Evolutionary conservation across 2,888 invertebrate genomes (phyloP), one percentile per base, ranked within the genome.

Genomic region (Slavum lentiscoides): DNA sequence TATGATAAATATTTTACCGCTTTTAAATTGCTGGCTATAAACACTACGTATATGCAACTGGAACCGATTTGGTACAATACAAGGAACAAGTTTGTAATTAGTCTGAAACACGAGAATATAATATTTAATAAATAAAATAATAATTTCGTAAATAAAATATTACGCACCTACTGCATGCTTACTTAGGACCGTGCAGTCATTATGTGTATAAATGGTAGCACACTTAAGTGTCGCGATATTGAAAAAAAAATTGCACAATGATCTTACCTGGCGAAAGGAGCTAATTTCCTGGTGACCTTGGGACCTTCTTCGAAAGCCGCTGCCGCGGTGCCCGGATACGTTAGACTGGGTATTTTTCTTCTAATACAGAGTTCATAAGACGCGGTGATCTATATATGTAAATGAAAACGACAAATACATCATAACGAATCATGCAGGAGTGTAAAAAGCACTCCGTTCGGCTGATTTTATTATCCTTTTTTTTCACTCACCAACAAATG

Each of bases 41-140:
- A 98, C 0, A 98, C 94, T 30, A 95, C 92, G 87, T 98, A 98
- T 2, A 97, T 97, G 86, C 96, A 96, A 86, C 98, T 97, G 74
- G 96, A 95, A 72, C 98, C 98, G 84, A 97, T 89, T 87, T 98
- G 98, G 85, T 97, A 98, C 81, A 96, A 89, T 83, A 96, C 86
- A 6, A 94, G 88, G 85, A 94, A 94, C 0, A 88, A 87, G 85
- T 94, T 93, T 30, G 92, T 91, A 9, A 92, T 86, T 83, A 91
- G 90, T 80, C 94, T 94, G 88, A 11, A 87, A 86, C 86, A 86
- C 4, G 43, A 19, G 43, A 43, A 43, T 9, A 43, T 9, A 9
- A 30, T 30, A n/a, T n/a, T n/a, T n/a, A n/a, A n/a, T n/a, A n/a
- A 9, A 49, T 49, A 49, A 9, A 49, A 49, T 9, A 9, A 49